A percentile compares a stretch with the other conserved stretches of the same genome.
These are phyloP conservation scores for Polypterus senegalus DNA, from an alignment of 2,113 vertebrate genomes.

Conservation along the genomic window DNA sequence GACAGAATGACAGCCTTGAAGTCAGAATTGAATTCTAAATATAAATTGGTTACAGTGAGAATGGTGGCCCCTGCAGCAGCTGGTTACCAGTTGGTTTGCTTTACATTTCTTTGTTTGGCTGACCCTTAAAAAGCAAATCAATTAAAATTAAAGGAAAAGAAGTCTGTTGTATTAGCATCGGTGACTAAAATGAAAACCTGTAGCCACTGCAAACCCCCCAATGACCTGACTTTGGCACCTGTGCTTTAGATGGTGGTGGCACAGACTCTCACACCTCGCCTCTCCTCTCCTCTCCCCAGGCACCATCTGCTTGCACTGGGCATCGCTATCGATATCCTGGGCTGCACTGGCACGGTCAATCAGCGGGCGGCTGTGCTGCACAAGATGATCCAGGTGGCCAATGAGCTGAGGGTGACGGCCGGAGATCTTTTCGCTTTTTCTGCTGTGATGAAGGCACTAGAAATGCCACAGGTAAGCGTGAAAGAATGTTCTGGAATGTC, in stretches of 20 bases:
- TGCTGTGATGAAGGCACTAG: conserved; percentile 71
- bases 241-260: neutral
- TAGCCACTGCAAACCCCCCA: no score
- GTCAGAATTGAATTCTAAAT: no score
- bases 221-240: no score
- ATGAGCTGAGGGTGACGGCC: conserved; percentile 47
- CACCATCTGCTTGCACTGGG: conserved; percentile 61
- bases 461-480: conserved; percentile 62
- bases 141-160: neutral
- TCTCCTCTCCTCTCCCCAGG: conserved; percentile 31
- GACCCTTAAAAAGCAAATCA: no score
- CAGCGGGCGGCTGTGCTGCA: conserved; percentile 56
- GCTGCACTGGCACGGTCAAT: conserved; percentile 58
- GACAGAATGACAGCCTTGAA: no score
- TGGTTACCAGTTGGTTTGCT: neutral
- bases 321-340: conserved; percentile 65
- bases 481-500: no score
- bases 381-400: conserved; percentile 58
- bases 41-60: no score
- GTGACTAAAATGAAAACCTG: neutral
- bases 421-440: conserved; percentile 69
- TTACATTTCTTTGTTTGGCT: neutral
- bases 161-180: neutral
- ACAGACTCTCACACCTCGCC: conserved; percentile 1
- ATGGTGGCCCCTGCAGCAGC: neutral